Evolutionary conservation across 92 coral and sea anemone species (phyloP).

Genomic region (Blastomussa wellsi): DNA sequence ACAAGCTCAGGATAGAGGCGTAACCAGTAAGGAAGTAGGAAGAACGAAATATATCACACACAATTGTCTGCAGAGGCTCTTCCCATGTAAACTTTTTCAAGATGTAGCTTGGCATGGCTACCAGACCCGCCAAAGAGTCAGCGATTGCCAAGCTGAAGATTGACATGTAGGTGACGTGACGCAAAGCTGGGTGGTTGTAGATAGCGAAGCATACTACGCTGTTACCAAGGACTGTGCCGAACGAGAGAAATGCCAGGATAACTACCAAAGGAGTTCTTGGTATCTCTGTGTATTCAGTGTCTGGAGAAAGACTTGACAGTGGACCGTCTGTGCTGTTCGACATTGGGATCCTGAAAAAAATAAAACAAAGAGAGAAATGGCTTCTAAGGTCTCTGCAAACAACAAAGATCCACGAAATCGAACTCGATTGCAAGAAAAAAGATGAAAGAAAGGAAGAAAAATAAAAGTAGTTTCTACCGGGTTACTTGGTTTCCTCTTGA

Average conservation of each 20-base stretch:
- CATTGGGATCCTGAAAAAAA: slow-evolving; percentile 2
- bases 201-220: slow-evolving; percentile 83
- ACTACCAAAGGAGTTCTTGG: slow-evolving; percentile 70
- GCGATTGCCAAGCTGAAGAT: slow-evolving; percentile 88
- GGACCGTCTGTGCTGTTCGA: slow-evolving; percentile 18
- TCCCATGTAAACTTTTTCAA: slow-evolving; percentile 75
- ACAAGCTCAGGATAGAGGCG: slow-evolving; percentile 89
- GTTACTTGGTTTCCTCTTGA: not conserved
- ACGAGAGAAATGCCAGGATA: slow-evolving; percentile 58
- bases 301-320: not conserved
- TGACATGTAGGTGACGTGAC: slow-evolving; percentile 83
- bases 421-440: too few species aligned
- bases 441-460: too few species aligned
- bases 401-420: not conserved
- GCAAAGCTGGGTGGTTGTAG: slow-evolving; percentile 76
- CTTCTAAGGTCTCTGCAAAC: not conserved
- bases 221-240: slow-evolving; percentile 86
- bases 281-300: slow-evolving; percentile 7
- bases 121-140: slow-evolving; percentile 82
- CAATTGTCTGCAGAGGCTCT: slow-evolving; percentile 32
- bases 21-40: slow-evolving; percentile 95
- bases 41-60: slow-evolving; percentile 71
- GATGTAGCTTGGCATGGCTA: slow-evolving; percentile 95
- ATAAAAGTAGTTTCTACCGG: too few species aligned
- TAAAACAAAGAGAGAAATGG: not conserved